These are phyloP conservation scores for Drosophila prostipennis DNA, from an alignment of 2,888 invertebrate genomes.

Conservation along the genomic window DNA sequence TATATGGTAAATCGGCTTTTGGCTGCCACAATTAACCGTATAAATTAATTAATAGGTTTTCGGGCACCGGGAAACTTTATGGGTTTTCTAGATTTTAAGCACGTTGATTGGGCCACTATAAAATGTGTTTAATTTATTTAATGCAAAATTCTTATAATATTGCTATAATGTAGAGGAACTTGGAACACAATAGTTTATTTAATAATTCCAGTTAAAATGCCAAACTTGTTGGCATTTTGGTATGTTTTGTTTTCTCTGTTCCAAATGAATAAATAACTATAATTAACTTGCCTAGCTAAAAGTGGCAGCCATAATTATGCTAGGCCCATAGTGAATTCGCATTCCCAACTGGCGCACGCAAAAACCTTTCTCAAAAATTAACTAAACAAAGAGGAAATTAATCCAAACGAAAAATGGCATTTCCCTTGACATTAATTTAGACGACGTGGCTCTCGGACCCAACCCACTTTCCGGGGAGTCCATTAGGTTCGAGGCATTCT, in stretches of 20 bases:
- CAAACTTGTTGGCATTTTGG: neutral
- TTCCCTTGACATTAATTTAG: constrained; percentile 72
- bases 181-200: neutral
- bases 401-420: constrained; percentile 64
- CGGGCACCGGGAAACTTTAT: constrained; percentile 2
- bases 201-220: neutral
- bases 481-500: constrained; percentile 74
- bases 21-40: constrained; percentile 53
- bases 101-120: neutral
- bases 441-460: constrained; percentile 53
- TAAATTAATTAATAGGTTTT: constrained; percentile 46
- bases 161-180: neutral
- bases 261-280: constrained; percentile 5
- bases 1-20: constrained; percentile 58
- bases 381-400: constrained; percentile 70
- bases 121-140: neutral
- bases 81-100: constrained; percentile 11
- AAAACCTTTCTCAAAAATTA: constrained; percentile 72
- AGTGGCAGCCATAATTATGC: constrained; percentile 2
- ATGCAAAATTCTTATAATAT: neutral
- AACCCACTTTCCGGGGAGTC: constrained; percentile 52
- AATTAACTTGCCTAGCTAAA: neutral
- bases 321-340: constrained; percentile 13
- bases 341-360: constrained; percentile 27
- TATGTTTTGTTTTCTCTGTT: too few relatives aligned